phyloP scores from a whole-genome alignment of 2,113 vertebrate species.

The Empidonax traillii region DNA sequence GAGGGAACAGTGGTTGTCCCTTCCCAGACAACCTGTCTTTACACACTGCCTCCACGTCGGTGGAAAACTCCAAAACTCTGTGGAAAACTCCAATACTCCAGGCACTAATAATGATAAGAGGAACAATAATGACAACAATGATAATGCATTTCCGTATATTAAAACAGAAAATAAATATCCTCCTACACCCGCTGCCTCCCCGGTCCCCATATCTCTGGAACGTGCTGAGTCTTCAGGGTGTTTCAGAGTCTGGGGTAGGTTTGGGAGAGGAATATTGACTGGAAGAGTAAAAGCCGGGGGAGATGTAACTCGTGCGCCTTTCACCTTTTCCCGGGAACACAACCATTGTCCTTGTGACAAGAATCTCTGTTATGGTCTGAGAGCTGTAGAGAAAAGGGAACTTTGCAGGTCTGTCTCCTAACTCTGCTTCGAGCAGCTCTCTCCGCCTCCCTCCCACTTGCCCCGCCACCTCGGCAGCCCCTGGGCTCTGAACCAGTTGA shows the following conservation, averaged over 20 bases:
- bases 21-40: not conserved
- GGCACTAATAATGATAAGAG: not conserved
- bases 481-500: not conserved
- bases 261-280: not conserved
- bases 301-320: constrained; percentile 25
- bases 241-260: not conserved
- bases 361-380: constrained; percentile 40
- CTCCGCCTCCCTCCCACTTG: not conserved
- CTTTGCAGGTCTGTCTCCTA: not conserved
- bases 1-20: not conserved
- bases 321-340: constrained; percentile 15
- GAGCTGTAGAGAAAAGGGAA: constrained; percentile 29
- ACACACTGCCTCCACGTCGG: not conserved
- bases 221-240: not conserved
- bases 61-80: constrained; percentile 27
- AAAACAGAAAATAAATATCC: not conserved
- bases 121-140: not conserved
- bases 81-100: constrained; percentile 23
- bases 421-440: not conserved
- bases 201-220: not conserved
- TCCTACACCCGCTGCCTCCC: not conserved
- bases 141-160: not conserved
- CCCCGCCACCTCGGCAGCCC: not conserved
- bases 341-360: constrained; percentile 35
- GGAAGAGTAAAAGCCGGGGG: not conserved